These are phyloP conservation scores for Sphinx pinastri DNA, from an alignment of 2,888 invertebrate genomes.

Conservation along the genomic window DNA sequence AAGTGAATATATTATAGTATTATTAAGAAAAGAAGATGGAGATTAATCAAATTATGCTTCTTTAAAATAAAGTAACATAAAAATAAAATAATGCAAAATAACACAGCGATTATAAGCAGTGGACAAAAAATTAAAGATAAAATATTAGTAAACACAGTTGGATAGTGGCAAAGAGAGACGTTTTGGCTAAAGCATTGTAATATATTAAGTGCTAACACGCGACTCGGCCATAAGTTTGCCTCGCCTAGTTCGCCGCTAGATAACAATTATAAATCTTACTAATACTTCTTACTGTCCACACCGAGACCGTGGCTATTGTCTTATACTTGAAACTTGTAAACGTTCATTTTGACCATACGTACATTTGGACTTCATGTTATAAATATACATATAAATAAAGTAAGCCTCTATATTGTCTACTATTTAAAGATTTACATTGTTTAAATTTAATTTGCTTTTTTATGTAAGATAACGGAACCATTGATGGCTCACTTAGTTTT, in stretches of 20 bases:
- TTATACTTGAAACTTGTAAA: conserved; percentile 34
- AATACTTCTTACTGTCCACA: conserved; percentile 77
- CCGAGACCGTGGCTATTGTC: conserved; percentile 54
- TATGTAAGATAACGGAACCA: too few relatives aligned
- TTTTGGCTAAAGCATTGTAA: conserved; percentile 72
- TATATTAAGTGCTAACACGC: conserved; percentile 78
- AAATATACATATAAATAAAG: too few relatives aligned
- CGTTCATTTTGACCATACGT: not conserved
- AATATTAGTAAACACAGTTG: conserved; percentile 69
- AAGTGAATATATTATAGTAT: too few relatives aligned
- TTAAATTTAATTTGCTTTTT: too few relatives aligned
- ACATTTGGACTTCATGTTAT: too few relatives aligned
- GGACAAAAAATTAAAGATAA: conserved; percentile 48
- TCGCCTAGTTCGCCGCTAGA: conserved; percentile 70
- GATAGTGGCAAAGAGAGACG: conserved; percentile 73
- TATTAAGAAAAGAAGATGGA: too few relatives aligned
- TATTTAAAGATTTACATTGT: too few relatives aligned
- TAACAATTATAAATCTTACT: conserved; percentile 79
- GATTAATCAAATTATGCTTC: not conserved
- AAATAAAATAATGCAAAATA: not conserved
- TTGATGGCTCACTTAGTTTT: too few relatives aligned
- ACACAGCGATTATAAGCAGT: conserved; percentile 31
- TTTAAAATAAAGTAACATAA: not conserved
- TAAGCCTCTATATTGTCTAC: too few relatives aligned
- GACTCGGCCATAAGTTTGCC: conserved; percentile 73